phyloP scores from a whole-genome alignment of 2,113 vertebrate genomes.

The Gavialis gangeticus region DNA sequence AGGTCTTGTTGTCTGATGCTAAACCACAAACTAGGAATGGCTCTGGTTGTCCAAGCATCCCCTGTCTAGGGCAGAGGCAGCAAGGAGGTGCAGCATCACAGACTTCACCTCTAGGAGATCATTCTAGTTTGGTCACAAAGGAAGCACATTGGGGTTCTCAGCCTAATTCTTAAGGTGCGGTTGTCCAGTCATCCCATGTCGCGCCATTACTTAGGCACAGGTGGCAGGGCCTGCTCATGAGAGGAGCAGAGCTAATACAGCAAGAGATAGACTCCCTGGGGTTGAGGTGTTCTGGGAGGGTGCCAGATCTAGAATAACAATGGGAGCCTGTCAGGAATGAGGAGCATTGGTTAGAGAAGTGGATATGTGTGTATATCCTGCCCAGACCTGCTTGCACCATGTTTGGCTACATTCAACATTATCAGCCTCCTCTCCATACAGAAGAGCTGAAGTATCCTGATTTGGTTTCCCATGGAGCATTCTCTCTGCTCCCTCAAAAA shows the following conservation, averaged over 20 bases:
- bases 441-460: neutral
- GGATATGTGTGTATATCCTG: neutral
- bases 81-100: neutral
- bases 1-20: neutral
- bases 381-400: neutral
- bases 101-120: neutral
- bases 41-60: accelerated
- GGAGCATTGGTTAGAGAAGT: accelerated
- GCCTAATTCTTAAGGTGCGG: neutral
- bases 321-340: neutral
- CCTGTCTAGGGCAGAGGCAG: neutral
- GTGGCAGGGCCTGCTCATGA: neutral
- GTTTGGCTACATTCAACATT: neutral
- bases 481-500: neutral
- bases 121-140: accelerated
- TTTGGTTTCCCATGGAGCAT: neutral
- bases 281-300: neutral
- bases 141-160: neutral
- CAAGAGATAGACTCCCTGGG: neutral
- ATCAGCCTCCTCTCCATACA: neutral
- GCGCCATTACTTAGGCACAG: neutral
- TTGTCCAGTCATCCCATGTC: accelerated
- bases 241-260: neutral
- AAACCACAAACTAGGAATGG: neutral
- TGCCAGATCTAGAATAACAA: neutral